Evolutionary conservation across 1,140 invertebrate genomes (phyloP).

Genomic region (Metopolophium dirhodum): DNA sequence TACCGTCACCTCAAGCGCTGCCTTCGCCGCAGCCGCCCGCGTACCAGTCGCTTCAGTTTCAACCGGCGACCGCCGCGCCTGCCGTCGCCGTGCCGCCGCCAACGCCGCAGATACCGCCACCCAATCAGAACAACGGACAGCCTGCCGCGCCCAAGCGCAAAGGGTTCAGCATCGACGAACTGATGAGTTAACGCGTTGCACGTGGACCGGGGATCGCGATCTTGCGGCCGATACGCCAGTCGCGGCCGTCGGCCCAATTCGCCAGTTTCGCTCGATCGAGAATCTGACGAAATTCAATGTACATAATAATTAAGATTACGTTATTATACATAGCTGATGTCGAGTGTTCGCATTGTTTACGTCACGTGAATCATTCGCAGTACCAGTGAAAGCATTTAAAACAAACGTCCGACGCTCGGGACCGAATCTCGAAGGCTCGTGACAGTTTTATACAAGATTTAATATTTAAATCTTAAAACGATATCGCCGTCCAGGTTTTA

Average conservation of each 20-base stretch:
- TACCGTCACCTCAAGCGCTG: not conserved
- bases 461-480: not conserved
- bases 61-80: not conserved
- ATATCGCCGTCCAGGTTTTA: not conserved
- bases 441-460: not conserved
- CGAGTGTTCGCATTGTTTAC: not conserved
- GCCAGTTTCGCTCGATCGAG: not conserved
- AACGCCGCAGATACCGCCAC: not conserved
- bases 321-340: not conserved
- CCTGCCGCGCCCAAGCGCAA: slow-evolving; percentile 64
- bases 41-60: slow-evolving; percentile 13
- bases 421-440: not conserved
- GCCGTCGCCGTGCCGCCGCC: not conserved
- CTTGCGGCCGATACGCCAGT: not conserved
- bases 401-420: not conserved
- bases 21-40: not conserved
- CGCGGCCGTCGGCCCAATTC: not conserved
- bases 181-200: slow-evolving; percentile 66
- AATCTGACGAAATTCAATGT: not conserved
- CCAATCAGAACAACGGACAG: slow-evolving; percentile 58
- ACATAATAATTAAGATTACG: not conserved
- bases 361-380: not conserved
- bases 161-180: slow-evolving; percentile 82
- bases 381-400: slow-evolving; percentile 33
- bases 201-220: no score